Evolutionary conservation across 1,140 invertebrate species (phyloP).

Genomic region (Spodoptera litura): DNA sequence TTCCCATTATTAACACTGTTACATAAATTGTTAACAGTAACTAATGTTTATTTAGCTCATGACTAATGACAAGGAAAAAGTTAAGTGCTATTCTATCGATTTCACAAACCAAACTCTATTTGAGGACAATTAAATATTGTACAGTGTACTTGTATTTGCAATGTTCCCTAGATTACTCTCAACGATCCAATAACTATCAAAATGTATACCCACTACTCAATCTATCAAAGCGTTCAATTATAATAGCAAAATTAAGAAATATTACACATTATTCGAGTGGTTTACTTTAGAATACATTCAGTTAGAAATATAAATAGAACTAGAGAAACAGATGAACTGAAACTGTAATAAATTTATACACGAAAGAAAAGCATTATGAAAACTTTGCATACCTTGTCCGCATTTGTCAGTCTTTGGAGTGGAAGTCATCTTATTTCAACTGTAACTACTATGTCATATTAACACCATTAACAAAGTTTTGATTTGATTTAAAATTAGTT

Average conservation of each 20-base stretch:
- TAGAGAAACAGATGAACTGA: slow-evolving; percentile 26
- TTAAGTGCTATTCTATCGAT: background rate
- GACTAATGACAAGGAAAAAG: background rate
- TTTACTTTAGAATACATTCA: background rate
- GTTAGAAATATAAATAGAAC: slow-evolving; percentile 42
- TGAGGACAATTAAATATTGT: slow-evolving; percentile 9
- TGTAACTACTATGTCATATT: slow-evolving; percentile 76
- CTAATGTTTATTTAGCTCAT: background rate
- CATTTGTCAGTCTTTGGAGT: slow-evolving; percentile 84
- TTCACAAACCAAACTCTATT: slow-evolving; percentile 6
- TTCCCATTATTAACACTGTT: no score
- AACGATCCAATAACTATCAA: slow-evolving; percentile 3
- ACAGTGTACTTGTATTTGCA: background rate
- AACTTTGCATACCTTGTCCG: slow-evolving; percentile 77
- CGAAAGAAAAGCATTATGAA: slow-evolving; percentile 57
- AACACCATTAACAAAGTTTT: slow-evolving; percentile 61
- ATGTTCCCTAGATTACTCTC: background rate
- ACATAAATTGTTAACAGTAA: no score
- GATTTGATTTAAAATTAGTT: slow-evolving; percentile 39
- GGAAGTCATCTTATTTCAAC: slow-evolving; percentile 77
- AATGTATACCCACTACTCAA: background rate
- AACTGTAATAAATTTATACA: slow-evolving; percentile 51
- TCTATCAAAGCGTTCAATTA: background rate
- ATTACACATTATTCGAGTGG: background rate
- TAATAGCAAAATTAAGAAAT: background rate